Conservation (phyloP, 2,113 vertebrate species). For the Hippocampus abdominalis region DNA sequence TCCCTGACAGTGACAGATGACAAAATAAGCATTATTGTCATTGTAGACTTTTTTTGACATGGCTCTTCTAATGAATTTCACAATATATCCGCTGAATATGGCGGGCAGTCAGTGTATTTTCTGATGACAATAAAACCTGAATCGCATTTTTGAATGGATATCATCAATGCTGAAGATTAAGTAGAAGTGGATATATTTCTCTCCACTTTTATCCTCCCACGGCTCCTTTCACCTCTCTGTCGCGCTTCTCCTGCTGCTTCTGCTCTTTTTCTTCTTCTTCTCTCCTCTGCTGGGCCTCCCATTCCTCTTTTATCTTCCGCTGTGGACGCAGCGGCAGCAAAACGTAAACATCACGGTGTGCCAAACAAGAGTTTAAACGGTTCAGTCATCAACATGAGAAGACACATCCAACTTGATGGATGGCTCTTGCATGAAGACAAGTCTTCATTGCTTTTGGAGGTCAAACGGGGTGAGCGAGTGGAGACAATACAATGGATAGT, state of each 20-base stretch:
- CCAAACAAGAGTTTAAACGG: not conserved
- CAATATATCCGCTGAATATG: not conserved
- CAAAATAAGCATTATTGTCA: not conserved
- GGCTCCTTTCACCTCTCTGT: slow-evolving; percentile 92
- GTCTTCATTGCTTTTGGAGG: too few relatives aligned
- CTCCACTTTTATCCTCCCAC: slow-evolving; percentile 78
- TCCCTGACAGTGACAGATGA: not conserved
- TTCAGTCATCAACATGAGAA: not conserved
- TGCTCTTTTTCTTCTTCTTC: slow-evolving; percentile 81
- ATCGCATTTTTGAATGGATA: slow-evolving; percentile 1
- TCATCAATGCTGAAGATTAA: slow-evolving; percentile 17
- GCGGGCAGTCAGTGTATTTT: not conserved
- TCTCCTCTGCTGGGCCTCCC: slow-evolving; percentile 87
- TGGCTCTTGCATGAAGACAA: not conserved
- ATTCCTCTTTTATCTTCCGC: slow-evolving; percentile 91
- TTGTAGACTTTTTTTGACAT: not conserved
- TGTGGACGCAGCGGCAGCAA: slow-evolving; percentile 48
- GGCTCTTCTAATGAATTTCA: not conserved
- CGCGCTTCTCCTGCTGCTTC: slow-evolving; percentile 84
- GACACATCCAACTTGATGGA: not conserved
- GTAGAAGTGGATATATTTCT: slow-evolving; percentile 80
- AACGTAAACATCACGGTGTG: not conserved
- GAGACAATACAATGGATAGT: too few relatives aligned
- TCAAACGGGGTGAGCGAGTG: too few relatives aligned
- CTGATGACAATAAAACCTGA: not conserved